phyloP scores from a whole-genome alignment of 37 sponge, comb jelly and placozoan species.

The Amphimedon queenslandica region DNA sequence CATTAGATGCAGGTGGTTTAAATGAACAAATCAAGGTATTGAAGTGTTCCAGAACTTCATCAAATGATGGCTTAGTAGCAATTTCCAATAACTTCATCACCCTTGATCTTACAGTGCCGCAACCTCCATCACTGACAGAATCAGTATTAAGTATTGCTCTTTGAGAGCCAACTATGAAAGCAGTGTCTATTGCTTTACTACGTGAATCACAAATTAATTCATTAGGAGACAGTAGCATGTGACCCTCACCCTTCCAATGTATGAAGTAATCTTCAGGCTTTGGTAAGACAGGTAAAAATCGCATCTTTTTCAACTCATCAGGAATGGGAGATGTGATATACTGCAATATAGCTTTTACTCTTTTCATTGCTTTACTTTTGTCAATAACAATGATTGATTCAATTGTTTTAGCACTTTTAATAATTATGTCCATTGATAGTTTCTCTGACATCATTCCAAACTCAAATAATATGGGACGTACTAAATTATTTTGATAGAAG shows the following conservation, averaged over 20 bases:
- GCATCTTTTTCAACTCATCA: slow-evolving; percentile 19
- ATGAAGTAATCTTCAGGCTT: slow-evolving; percentile 21
- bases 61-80: neutral
- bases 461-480: slow-evolving; percentile 1
- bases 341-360: slow-evolving; percentile 3
- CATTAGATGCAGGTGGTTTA: neutral
- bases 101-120: neutral
- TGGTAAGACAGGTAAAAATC: slow-evolving; percentile 33
- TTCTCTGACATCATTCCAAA: slow-evolving; percentile 36
- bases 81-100: neutral
- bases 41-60: slow-evolving; percentile 35
- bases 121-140: slow-evolving; percentile 2
- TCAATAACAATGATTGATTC: neutral
- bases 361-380: slow-evolving; percentile 15
- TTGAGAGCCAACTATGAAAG: slow-evolving; percentile 22
- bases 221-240: slow-evolving; percentile 18
- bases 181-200: neutral
- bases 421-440: slow-evolving; percentile 26
- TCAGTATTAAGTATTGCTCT: slow-evolving; percentile 4
- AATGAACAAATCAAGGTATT: slow-evolving; percentile 1
- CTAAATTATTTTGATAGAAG: slow-evolving; percentile 2
- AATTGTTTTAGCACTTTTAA: slow-evolving; percentile 44
- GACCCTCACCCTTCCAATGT: slow-evolving; percentile 29
- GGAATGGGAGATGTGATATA: neutral
- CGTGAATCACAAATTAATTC: no score